Percentiles rank a stretch among this genome's conserved stretches.
These are phyloP conservation scores for Cosmorhoe ocellata DNA, from an alignment of 2,888 invertebrate species.

Conservation along the genomic window DNA sequence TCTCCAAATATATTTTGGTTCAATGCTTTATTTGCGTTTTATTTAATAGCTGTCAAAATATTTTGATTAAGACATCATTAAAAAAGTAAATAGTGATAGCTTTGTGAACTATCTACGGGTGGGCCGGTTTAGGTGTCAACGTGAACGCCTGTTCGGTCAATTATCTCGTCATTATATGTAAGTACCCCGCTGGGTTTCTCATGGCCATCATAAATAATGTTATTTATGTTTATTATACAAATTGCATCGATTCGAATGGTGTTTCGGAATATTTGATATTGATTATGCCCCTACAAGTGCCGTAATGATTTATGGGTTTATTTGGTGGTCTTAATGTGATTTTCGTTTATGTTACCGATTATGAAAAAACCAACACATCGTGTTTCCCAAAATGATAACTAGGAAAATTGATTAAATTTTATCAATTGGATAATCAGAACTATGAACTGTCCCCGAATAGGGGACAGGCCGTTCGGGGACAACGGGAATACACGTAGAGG, in stretches of 20 bases:
- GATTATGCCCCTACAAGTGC: constrained; percentile 1
- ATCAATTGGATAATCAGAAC: no score
- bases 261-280: constrained; percentile 11
- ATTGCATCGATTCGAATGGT: constrained; percentile 18
- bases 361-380: no score
- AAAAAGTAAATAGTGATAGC: constrained; percentile 17
- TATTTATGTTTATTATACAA: constrained; percentile 23
- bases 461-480: no score
- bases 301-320: neutral
- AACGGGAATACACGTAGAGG: no score
- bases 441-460: no score
- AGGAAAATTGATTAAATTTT: no score
- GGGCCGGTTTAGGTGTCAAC: constrained; percentile 27
- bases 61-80: constrained; percentile 17
- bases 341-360: neutral
- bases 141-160: constrained; percentile 13
- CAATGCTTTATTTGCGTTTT: neutral
- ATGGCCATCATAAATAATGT: constrained; percentile 19
- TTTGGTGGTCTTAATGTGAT: neutral
- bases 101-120: constrained; percentile 19
- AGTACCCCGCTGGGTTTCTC: constrained; percentile 27
- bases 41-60: neutral
- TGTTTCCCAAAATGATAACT: no score
- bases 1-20: no score
- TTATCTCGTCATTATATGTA: constrained; percentile 27